phyloP scores from a whole-genome alignment of 1,140 invertebrate species.

The Archegozetes longisetosus region DNA sequence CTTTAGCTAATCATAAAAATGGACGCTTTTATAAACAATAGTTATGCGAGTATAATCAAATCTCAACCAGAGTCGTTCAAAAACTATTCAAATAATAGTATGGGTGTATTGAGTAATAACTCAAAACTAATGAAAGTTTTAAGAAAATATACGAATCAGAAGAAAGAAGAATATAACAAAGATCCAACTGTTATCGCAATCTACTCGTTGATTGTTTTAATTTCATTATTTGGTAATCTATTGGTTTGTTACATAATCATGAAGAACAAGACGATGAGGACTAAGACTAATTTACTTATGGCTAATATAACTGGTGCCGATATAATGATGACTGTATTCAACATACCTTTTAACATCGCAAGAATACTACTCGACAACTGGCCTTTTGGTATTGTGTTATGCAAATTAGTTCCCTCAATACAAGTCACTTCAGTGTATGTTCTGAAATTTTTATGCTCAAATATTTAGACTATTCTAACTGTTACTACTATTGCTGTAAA shows the following conservation, averaged over 20 bases:
- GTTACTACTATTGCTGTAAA: too few relatives aligned
- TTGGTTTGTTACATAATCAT: slow-evolving; percentile 11
- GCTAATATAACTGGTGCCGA: slow-evolving; percentile 67
- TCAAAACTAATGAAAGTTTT: too few relatives aligned
- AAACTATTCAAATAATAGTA: too few relatives aligned
- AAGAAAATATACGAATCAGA: too few relatives aligned
- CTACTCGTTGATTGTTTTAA: slow-evolving; percentile 3
- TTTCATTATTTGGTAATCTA: slow-evolving; percentile 13
- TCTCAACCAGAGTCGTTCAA: too few relatives aligned
- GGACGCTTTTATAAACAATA: too few relatives aligned
- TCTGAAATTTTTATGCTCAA: too few relatives aligned
- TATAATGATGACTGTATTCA: slow-evolving; percentile 63
- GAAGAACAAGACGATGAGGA: not conserved
- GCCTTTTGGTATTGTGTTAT: slow-evolving; percentile 34
- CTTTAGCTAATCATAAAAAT: too few relatives aligned
- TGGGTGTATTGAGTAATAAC: too few relatives aligned
- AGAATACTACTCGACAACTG: slow-evolving; percentile 29
- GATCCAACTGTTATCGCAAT: not conserved
- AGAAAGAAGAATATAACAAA: too few relatives aligned
- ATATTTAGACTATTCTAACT: too few relatives aligned
- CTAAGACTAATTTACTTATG: slow-evolving; percentile 61
- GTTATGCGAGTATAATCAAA: too few relatives aligned
- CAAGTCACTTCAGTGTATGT: slow-evolving; percentile 31
- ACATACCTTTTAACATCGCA: slow-evolving; percentile 51
- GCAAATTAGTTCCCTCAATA: slow-evolving; percentile 35